Percentiles rank a stretch among this genome's conserved stretches.
Conservation (phyloP, 2,888 invertebrate genomes). For the Leuctra nigra region DNA sequence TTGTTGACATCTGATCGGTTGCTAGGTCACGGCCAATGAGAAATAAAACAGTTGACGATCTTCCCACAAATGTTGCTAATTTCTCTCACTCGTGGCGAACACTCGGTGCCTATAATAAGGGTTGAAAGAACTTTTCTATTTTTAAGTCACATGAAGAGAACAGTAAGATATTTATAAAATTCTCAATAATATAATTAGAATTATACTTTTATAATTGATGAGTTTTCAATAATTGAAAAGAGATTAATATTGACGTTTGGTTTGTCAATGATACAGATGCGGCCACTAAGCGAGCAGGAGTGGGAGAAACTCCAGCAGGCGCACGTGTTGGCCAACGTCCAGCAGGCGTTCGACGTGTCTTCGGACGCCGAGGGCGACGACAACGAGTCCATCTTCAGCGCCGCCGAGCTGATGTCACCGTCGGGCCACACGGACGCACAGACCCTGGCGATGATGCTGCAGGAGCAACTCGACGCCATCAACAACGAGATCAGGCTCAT, state of each 20-base stretch:
- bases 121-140: too few relatives aligned
- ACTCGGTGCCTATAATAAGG: too few relatives aligned
- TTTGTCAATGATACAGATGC: constrained; percentile 35
- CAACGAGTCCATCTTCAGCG: constrained; percentile 68
- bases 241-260: neutral
- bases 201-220: too few relatives aligned
- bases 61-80: too few relatives aligned
- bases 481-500: constrained; percentile 91
- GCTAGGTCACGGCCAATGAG: too few relatives aligned
- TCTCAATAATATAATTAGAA: too few relatives aligned
- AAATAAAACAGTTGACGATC: too few relatives aligned
- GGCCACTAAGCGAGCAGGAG: constrained; percentile 52
- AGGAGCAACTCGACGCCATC: constrained; percentile 98
- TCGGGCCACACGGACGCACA: constrained; percentile 82
- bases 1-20: too few relatives aligned
- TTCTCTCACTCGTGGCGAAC: too few relatives aligned
- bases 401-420: constrained; percentile 65
- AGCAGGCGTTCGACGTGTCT: constrained; percentile 86
- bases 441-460: constrained; percentile 95
- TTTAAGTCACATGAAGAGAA: too few relatives aligned
- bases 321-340: constrained; percentile 84
- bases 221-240: too few relatives aligned
- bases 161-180: too few relatives aligned
- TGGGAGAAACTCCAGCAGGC: constrained; percentile 95
- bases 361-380: constrained; percentile 78